A percentile compares a stretch with the other conserved stretches of the same genome.
Conservation (phyloP, 2,888 invertebrate genomes). For the Diarsia rubi region DNA sequence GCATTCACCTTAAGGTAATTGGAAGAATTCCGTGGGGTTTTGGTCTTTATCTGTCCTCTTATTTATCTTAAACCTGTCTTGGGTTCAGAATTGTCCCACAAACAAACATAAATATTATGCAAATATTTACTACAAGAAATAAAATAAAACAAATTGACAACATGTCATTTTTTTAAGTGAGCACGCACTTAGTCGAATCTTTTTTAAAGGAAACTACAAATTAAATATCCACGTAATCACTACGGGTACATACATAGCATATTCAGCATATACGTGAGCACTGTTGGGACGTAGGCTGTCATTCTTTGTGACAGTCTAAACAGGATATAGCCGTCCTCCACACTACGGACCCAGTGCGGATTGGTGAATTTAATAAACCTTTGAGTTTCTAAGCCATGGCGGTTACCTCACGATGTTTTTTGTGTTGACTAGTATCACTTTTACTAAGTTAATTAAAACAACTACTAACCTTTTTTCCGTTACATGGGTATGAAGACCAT, state of each 20-base stretch:
- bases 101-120: no score
- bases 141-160: no score
- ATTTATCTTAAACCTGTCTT: no score
- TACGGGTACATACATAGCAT: not conserved
- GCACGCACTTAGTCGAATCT: no score
- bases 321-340: not conserved
- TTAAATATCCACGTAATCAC: not conserved
- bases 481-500: not conserved
- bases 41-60: no score
- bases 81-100: no score
- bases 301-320: not conserved
- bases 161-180: no score
- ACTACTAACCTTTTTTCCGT: slow-evolving; percentile 28
- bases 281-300: not conserved
- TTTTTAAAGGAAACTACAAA: not conserved
- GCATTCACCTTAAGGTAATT: no score
- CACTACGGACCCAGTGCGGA: not conserved
- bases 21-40: no score
- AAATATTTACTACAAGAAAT: no score
- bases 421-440: not conserved
- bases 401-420: not conserved
- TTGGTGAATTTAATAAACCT: not conserved
- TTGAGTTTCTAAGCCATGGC: not conserved
- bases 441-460: not conserved
- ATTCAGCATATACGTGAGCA: not conserved